phyloP scores from a whole-genome alignment of 2,888 invertebrate species.

The Zele albiditarsus region DNA sequence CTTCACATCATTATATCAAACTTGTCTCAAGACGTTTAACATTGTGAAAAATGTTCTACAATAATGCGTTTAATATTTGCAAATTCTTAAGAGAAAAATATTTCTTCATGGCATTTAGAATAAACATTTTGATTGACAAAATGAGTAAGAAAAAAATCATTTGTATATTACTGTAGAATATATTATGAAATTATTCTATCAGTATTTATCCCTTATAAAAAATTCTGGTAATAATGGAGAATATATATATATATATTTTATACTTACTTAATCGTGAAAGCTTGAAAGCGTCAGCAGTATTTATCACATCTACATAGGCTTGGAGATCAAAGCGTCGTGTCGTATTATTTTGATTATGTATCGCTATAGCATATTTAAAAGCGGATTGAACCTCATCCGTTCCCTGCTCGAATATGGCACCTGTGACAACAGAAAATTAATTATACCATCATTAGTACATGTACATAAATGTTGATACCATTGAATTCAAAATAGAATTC shows the following conservation, averaged over 20 bases:
- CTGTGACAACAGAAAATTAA: conserved; percentile 74
- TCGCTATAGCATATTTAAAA: conserved; percentile 91
- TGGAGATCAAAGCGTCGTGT: conserved; percentile 88
- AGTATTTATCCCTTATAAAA: background rate
- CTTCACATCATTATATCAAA: no score
- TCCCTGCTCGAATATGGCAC: conserved; percentile 93
- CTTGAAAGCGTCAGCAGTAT: conserved; percentile 94
- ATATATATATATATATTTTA: background rate
- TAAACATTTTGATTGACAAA: background rate
- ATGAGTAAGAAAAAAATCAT: background rate
- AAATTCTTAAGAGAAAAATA: background rate
- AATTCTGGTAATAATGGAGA: conserved; percentile 9
- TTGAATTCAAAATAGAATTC: background rate
- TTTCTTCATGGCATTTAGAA: background rate
- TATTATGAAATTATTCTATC: background rate
- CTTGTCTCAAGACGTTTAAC: no score
- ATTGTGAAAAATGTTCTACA: no score
- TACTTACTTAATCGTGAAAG: conserved; percentile 91
- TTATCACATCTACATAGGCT: conserved; percentile 92
- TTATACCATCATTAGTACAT: background rate
- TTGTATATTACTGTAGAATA: background rate
- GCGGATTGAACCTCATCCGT: conserved; percentile 94
- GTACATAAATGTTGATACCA: background rate
- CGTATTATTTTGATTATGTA: conserved; percentile 89
- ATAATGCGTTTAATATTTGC: no score